Evolutionary conservation across 2,113 vertebrate species (phyloP), one percentile per base, ranked within the genome.

Genomic region (Sitta europaea): DNA sequence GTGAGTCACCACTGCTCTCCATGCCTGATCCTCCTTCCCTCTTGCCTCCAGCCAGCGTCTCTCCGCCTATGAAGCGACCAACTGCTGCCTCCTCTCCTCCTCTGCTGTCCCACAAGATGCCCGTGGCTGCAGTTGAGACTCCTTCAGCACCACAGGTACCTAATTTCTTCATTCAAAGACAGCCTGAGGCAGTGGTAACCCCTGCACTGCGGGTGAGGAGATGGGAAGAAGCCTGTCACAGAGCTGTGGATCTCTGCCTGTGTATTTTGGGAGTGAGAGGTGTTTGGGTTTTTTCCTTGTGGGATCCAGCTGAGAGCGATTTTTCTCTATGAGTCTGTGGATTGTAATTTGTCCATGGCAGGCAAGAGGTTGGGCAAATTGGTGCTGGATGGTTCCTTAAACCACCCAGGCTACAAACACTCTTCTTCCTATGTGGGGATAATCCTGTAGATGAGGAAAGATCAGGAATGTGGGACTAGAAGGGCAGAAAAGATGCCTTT

Each of bases 51-150:
- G 97, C 97, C 89, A 98, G 98, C 42, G 98, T 98, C 88, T 98
- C 98, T n/a, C 97, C 96, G 0, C 97, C 97, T 84, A 94, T 98
- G 97, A 99, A 99, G 96, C 98, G 96, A 76, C 96, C 98, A 31
- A 92, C 95, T 66, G 92, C 94, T 93, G 85, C 95, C 73, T 96
- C 94, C 21, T 97, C 76, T 28, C 96, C 88, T 35, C 88, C 86
- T 92, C 97, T 98, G 35, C 97, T 97, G 42, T 97, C 96, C 33
- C 95, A 97, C 85, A 98, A 98, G 95, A 98, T 86, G 14, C 80
- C 92, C 0, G 72, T 96, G 61, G 76, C 96, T 58, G 93, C 12
- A 0, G 55, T 12, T 0, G 90, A 96, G 81, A 80, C 74, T 62
- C 27, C 94, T 31, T 38, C 45, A 1, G 40, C 72, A 54, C 74